Evolutionary conservation across 2,797 vertebrate genomes (phyloP).

Genomic region (Microctenopoma steveboyesi): DNA sequence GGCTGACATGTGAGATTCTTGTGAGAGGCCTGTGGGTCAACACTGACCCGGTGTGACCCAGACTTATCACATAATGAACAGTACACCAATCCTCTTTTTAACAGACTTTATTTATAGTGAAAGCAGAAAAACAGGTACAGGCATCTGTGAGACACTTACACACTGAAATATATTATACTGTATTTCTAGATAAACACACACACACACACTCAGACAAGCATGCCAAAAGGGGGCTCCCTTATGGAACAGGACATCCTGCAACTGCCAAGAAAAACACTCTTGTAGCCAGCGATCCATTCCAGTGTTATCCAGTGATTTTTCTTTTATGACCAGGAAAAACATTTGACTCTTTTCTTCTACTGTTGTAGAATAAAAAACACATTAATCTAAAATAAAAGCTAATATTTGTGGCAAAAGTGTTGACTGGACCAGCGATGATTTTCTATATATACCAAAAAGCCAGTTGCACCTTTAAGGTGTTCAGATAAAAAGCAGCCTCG

Average conservation of each 20-base stretch:
- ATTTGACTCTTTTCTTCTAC: conserved; percentile 48
- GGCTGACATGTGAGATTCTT: conserved; percentile 77
- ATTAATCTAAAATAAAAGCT: conserved; percentile 54
- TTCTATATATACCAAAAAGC: neutral
- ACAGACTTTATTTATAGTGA: conserved; percentile 73
- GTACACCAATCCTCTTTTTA: conserved; percentile 48
- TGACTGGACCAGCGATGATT: conserved; percentile 61
- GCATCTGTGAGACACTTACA: conserved; percentile 49
- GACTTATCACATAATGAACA: conserved; percentile 65
- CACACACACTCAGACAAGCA: conserved; percentile 48
- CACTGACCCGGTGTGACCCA: conserved; percentile 48
- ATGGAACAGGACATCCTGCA: conserved; percentile 82
- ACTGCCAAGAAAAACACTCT: conserved; percentile 80
- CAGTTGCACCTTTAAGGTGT: conserved; percentile 35
- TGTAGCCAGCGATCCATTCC: conserved; percentile 71
- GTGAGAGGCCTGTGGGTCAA: conserved; percentile 68
- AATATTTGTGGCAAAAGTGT: conserved; percentile 50
- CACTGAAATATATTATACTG: conserved; percentile 63
- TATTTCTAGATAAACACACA: conserved; percentile 62
- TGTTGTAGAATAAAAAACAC: conserved; percentile 33
- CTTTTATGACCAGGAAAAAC: conserved; percentile 69
- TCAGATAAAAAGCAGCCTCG: conserved; percentile 62
- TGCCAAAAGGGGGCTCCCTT: conserved; percentile 78
- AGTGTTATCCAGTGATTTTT: conserved; percentile 73
- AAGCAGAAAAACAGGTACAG: conserved; percentile 49